Percentiles rank a stretch among this genome's conserved stretches.
Evolutionary conservation across 2,113 vertebrate genomes (phyloP).

Genomic region (Suncus etruscus): DNA sequence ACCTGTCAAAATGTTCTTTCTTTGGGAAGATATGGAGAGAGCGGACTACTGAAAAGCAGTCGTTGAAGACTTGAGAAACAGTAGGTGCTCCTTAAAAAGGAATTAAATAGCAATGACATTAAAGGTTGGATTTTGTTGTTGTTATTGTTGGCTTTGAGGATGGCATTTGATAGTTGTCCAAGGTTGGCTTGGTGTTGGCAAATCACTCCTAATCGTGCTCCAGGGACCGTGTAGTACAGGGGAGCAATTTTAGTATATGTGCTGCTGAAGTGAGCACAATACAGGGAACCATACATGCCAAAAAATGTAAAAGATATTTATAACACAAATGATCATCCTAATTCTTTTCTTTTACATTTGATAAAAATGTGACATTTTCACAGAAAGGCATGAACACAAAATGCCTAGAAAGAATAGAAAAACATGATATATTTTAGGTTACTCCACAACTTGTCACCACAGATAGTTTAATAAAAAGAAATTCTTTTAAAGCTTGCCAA

Average conservation of each 20-base stretch:
- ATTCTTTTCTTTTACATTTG: constrained; percentile 48
- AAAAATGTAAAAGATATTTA: neutral
- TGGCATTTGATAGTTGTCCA: no score
- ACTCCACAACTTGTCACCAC: constrained; percentile 44
- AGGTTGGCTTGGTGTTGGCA: no score
- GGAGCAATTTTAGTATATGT: no score
- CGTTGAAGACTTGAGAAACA: neutral
- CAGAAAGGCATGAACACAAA: constrained; percentile 36
- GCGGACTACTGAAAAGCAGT: constrained; percentile 7
- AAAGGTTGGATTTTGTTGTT: neutral
- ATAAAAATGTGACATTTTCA: constrained; percentile 69
- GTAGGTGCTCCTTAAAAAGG: neutral
- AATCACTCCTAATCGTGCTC: no score
- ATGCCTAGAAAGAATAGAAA: constrained; percentile 32
- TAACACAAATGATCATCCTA: constrained; percentile 32
- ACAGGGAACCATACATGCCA: no score
- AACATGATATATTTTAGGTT: constrained; percentile 39
- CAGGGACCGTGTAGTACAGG: no score
- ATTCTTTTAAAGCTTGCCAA: constrained; percentile 39
- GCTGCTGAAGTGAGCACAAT: no score
- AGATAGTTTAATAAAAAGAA: neutral
- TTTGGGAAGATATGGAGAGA: neutral
- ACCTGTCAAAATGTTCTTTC: neutral
- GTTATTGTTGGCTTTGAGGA: no score
- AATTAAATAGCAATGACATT: constrained; percentile 6